Conservation (phyloP, 1,140 invertebrate species). For the Papilio machaon region DNA sequence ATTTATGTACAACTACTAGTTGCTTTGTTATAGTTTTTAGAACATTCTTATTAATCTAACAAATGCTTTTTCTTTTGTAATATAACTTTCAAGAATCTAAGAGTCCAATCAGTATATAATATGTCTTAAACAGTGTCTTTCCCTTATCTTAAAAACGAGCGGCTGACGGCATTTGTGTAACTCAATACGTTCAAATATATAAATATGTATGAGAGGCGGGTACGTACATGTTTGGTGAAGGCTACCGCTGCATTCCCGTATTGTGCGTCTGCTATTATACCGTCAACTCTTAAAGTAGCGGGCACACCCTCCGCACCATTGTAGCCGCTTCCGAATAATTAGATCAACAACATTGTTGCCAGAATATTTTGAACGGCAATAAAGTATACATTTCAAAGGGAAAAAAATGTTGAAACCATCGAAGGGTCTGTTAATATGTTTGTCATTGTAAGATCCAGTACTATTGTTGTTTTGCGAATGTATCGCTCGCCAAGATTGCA, state of each 20-base stretch:
- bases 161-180: conserved; percentile 46
- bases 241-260: conserved; percentile 65
- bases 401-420: conserved; percentile 66
- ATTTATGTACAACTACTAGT: too few species aligned
- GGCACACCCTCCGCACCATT: conserved; percentile 69
- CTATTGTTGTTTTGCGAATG: conserved; percentile 61
- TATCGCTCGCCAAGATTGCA: conserved; percentile 50
- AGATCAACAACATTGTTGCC: conserved; percentile 66
- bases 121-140: background rate
- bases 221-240: conserved; percentile 58
- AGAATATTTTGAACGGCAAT: conserved; percentile 54
- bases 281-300: conserved; percentile 66
- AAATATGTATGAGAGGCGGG: conserved; percentile 77
- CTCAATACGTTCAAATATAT: conserved; percentile 49
- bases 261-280: conserved; percentile 69
- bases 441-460: conserved; percentile 64
- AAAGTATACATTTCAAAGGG: conserved; percentile 76
- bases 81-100: too few species aligned
- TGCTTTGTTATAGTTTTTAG: too few species aligned
- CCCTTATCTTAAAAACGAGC: conserved; percentile 42
- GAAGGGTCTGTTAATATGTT: conserved; percentile 71
- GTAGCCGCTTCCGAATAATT: conserved; percentile 78
- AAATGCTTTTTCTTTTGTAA: too few species aligned
- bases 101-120: background rate
- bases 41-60: too few species aligned